Evolutionary conservation across 2,113 vertebrate species (phyloP).

Genomic region (Nothoprocta pentlandii): DNA sequence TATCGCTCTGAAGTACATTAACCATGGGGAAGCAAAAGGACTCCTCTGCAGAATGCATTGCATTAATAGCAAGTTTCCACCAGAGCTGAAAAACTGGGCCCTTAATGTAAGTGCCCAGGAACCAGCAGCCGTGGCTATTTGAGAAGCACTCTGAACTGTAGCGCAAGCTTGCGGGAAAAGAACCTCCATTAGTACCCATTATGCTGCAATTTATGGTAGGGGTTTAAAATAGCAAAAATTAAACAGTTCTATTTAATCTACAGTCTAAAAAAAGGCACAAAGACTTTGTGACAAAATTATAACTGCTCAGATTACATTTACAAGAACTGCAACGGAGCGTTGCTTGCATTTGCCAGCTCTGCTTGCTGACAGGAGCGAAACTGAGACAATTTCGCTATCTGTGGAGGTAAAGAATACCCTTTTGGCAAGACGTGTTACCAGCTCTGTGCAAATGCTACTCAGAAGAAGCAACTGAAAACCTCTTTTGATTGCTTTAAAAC

Average conservation of each 20-base stretch:
- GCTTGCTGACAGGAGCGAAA: slow-evolving; percentile 53
- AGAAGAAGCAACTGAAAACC: slow-evolving; percentile 46
- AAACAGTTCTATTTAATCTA: slow-evolving; percentile 36
- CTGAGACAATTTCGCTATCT: slow-evolving; percentile 45
- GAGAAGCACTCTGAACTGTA: slow-evolving; percentile 32
- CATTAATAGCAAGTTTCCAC: slow-evolving; percentile 44
- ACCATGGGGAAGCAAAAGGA: slow-evolving; percentile 7
- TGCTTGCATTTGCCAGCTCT: slow-evolving; percentile 50
- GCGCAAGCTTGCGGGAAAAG: slow-evolving; percentile 44
- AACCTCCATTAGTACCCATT: slow-evolving; percentile 38
- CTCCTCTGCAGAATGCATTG: neutral
- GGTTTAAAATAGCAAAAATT: slow-evolving; percentile 52
- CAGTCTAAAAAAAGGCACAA: slow-evolving; percentile 78
- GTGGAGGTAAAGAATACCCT: slow-evolving; percentile 47
- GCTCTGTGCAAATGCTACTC: slow-evolving; percentile 54
- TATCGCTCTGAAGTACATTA: slow-evolving; percentile 3
- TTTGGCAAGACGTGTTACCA: slow-evolving; percentile 33
- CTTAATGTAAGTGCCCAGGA: slow-evolving; percentile 67
- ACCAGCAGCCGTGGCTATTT: slow-evolving; percentile 23
- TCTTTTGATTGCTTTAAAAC: slow-evolving; percentile 60
- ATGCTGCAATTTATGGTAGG: slow-evolving; percentile 33
- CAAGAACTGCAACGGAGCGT: neutral
- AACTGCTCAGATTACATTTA: slow-evolving; percentile 50
- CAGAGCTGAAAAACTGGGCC: slow-evolving; percentile 46
- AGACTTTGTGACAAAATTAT: slow-evolving; percentile 30